These are phyloP conservation scores for Melanotaenia trifasciata DNA, from an alignment of 2,797 vertebrate species.

Conservation along the genomic window DNA sequence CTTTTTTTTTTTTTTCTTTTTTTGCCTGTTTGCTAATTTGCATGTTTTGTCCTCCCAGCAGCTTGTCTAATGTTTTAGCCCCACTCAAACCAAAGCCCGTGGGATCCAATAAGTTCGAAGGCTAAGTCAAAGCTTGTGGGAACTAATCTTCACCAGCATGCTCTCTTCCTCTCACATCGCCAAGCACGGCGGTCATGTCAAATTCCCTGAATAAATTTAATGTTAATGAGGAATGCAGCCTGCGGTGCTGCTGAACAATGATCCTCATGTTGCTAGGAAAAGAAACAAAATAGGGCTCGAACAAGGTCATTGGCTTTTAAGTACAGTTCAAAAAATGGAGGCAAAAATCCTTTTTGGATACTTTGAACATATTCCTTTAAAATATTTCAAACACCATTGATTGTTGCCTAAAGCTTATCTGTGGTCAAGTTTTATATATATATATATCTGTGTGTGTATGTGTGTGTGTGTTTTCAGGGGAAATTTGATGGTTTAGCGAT, in stretches of 20 bases:
- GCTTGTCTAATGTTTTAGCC: conserved; percentile 38
- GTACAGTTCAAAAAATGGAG: background rate
- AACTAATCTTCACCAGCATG: conserved; percentile 70
- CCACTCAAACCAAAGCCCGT: conserved; percentile 52
- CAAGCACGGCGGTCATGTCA: conserved; percentile 42
- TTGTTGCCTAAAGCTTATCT: too few species aligned
- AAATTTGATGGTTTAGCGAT: too few species aligned
- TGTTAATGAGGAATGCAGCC: conserved; percentile 44
- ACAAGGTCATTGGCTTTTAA: background rate
- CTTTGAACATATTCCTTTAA: too few species aligned
- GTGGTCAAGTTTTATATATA: too few species aligned
- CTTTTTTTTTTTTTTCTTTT: background rate
- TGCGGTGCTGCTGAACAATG: conserved; percentile 7
- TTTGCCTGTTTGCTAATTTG: conserved; percentile 31
- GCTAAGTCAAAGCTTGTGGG: conserved; percentile 82
- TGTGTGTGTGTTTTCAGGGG: too few species aligned
- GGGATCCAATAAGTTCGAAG: conserved; percentile 64
- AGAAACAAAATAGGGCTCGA: conserved; percentile 14
- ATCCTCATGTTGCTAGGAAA: conserved; percentile 7
- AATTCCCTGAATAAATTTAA: conserved; percentile 35
- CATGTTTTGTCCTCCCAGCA: conserved; percentile 41
- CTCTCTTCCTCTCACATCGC: conserved; percentile 66
- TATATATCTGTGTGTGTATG: too few species aligned
- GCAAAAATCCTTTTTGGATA: background rate
- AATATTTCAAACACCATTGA: too few species aligned